A percentile compares a stretch with the other conserved stretches of the same genome.
These are phyloP conservation scores for Helogale parvula DNA, from an alignment of 2,113 vertebrate species.

Conservation along the genomic window DNA sequence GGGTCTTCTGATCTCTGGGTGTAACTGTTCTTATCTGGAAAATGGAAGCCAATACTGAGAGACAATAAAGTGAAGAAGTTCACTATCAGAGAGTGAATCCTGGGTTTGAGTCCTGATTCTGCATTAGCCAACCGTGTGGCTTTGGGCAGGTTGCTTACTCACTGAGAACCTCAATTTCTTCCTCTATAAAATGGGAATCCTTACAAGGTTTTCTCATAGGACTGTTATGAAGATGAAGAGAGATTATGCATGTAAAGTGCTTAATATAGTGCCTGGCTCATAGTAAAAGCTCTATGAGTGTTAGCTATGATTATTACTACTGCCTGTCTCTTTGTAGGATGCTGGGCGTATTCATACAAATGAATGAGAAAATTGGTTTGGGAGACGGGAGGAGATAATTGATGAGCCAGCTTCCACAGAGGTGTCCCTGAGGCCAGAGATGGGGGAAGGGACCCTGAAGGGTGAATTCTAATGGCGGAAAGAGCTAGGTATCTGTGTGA, in stretches of 20 bases:
- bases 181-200: constrained; percentile 47
- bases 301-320: constrained; percentile 68
- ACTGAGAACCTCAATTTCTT: constrained; percentile 31
- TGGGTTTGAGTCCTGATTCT: constrained; percentile 21
- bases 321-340: constrained; percentile 61
- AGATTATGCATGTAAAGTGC: constrained; percentile 55
- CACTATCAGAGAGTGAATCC: background rate
- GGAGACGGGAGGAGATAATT: constrained; percentile 55
- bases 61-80: background rate
- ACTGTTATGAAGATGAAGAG: constrained; percentile 40
- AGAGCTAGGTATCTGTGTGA: background rate
- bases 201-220: constrained; percentile 11
- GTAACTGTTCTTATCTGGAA: background rate
- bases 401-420: constrained; percentile 51
- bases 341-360: constrained; percentile 64
- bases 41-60: background rate
- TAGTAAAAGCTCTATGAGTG: constrained; percentile 62
- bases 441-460: constrained; percentile 38
- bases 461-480: constrained; percentile 44
- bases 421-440: constrained; percentile 30
- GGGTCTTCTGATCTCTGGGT: background rate
- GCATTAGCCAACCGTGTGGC: background rate
- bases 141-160: background rate
- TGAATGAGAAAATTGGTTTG: constrained; percentile 71
- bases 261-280: constrained; percentile 61